These are phyloP conservation scores for Drosophila leontia DNA, from an alignment of 1,140 invertebrate species.

Conservation along the genomic window DNA sequence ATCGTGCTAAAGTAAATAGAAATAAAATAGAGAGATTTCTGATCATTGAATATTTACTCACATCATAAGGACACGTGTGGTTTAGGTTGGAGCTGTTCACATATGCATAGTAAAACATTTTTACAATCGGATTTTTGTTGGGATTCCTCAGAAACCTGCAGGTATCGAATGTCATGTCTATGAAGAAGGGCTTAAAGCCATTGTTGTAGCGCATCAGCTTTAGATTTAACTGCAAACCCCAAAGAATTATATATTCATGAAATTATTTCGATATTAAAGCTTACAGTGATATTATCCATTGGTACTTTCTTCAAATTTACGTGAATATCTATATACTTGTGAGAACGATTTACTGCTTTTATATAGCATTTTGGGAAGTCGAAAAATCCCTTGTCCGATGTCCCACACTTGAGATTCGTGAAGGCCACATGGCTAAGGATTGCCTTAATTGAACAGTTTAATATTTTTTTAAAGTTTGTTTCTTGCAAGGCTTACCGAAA, in stretches of 20 bases:
- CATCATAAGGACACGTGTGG: slow-evolving; percentile 56
- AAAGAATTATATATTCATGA: background rate
- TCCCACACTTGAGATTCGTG: slow-evolving; percentile 57
- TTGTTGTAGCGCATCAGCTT: slow-evolving; percentile 40
- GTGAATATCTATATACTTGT: slow-evolving; percentile 47
- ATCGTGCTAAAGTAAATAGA: slow-evolving; percentile 44
- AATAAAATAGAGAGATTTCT: background rate
- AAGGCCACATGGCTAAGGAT: slow-evolving; percentile 37
- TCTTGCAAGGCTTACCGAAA: background rate
- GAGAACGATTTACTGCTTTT: slow-evolving; percentile 60
- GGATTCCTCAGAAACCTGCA: slow-evolving; percentile 40
- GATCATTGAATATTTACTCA: slow-evolving; percentile 17
- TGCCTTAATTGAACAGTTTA: background rate
- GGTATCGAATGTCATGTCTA: slow-evolving; percentile 33
- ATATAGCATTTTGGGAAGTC: slow-evolving; percentile 38
- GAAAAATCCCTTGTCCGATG: background rate
- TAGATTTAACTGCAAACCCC: slow-evolving; percentile 16
- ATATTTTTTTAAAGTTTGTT: background rate
- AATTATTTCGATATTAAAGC: background rate
- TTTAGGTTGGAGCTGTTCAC: slow-evolving; percentile 44
- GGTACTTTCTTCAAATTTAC: slow-evolving; percentile 2
- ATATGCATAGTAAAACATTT: slow-evolving; percentile 12
- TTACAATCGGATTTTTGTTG: slow-evolving; percentile 15
- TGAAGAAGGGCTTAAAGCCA: slow-evolving; percentile 53
- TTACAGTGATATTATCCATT: slow-evolving; percentile 38